Percentiles rank a stretch among this genome's conserved stretches.
Evolutionary conservation across 2,113 vertebrate genomes (phyloP).

Genomic region (Pluvialis apricaria): DNA sequence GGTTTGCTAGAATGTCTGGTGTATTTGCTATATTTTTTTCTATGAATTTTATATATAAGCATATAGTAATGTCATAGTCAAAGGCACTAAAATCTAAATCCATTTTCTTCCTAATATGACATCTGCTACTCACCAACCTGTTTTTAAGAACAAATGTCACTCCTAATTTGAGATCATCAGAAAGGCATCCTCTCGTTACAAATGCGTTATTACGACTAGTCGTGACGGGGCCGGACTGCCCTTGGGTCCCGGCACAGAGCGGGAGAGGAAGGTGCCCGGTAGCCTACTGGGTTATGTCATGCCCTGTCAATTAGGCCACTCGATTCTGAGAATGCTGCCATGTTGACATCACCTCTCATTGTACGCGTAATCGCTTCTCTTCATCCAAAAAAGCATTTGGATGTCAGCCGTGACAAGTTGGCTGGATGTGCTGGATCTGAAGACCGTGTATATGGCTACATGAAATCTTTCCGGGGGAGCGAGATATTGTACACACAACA

Average conservation of each 20-base stretch:
- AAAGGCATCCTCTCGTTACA: conserved; percentile 29
- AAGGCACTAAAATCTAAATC: conserved; percentile 77
- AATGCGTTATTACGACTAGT: neutral
- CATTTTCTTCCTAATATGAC: conserved; percentile 56
- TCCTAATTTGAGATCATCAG: conserved; percentile 27
- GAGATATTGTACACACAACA: neutral
- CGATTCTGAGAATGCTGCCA: neutral
- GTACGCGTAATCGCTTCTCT: neutral
- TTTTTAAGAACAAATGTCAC: conserved; percentile 22
- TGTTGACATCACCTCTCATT: neutral
- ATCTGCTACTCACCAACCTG: conserved; percentile 48
- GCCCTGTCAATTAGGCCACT: neutral
- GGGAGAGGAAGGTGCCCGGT: neutral
- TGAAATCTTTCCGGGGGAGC: neutral
- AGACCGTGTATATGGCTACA: conserved; percentile 27
- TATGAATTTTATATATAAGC: conserved; percentile 54
- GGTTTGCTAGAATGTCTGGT: neutral
- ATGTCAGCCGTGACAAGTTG: neutral
- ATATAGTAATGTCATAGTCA: conserved; percentile 57
- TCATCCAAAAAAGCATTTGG: conserved; percentile 28
- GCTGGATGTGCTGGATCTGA: conserved; percentile 7
- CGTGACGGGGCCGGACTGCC: neutral
- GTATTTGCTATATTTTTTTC: conserved; percentile 22
- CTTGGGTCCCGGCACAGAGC: neutral
- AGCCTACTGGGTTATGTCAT: neutral